phyloP scores from a whole-genome alignment of 2,888 invertebrate genomes.

The Stomorhina lunata region DNA sequence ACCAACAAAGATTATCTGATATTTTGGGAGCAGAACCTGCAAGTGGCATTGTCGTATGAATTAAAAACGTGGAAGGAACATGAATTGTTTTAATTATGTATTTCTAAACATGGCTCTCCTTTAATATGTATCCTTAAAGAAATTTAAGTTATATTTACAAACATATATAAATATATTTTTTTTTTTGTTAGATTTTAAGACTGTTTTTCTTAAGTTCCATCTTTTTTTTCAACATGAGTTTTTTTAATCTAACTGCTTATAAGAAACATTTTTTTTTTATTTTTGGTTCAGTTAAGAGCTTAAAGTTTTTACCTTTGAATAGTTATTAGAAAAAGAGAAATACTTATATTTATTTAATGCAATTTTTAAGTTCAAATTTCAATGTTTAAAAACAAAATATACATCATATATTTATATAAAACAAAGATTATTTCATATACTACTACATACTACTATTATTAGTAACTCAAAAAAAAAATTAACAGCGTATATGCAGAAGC shows the following conservation, averaged over 20 bases:
- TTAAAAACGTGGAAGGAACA: background rate
- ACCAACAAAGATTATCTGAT: conserved; percentile 90
- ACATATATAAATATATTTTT: conserved; percentile 1
- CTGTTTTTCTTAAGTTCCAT: conserved; percentile 31
- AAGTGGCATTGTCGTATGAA: conserved; percentile 88
- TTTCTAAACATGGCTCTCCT: background rate
- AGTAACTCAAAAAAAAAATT: background rate
- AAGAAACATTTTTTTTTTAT: background rate
- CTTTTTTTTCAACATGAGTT: background rate
- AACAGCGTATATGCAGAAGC: background rate
- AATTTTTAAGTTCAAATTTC: conserved; percentile 55
- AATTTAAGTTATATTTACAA: conserved; percentile 11
- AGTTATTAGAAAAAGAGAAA: conserved; percentile 24
- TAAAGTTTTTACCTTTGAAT: conserved; percentile 37
- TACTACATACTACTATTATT: conserved; percentile 33
- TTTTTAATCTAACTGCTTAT: background rate
- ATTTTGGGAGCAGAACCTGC: conserved; percentile 86
- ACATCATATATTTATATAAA: background rate
- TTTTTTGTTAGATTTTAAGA: conserved; percentile 56
- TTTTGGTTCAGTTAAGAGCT: conserved; percentile 33
- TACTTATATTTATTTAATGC: conserved; percentile 41
- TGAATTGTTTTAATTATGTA: background rate
- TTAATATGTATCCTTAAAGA: conserved; percentile 27
- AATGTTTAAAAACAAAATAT: conserved; percentile 23
- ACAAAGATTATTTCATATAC: background rate